Percentiles rank a stretch among this genome's conserved stretches.
Evolutionary conservation across 2,888 invertebrate species (phyloP).

Genomic region (Onthophagus sagittarius): DNA sequence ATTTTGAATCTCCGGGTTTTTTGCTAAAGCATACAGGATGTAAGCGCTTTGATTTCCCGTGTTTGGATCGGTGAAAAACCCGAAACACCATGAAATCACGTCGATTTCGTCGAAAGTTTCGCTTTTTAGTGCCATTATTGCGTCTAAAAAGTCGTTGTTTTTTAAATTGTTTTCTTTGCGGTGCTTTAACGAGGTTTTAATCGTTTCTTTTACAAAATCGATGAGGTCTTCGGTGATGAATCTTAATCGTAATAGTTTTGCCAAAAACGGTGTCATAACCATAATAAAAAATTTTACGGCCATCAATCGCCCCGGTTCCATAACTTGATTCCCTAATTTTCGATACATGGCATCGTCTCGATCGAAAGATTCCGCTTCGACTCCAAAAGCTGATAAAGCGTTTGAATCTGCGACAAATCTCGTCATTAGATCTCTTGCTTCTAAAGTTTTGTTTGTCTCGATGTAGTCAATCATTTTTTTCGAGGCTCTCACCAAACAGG

Average conservation of each 20-base stretch:
- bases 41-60: conserved; percentile 46
- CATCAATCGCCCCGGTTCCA: conserved; percentile 33
- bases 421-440: conserved; percentile 11
- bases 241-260: conserved; percentile 28
- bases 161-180: conserved; percentile 43
- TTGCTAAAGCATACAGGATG: conserved; percentile 45
- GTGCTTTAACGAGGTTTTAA: conserved; percentile 41
- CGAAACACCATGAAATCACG: conserved; percentile 43
- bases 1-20: conserved; percentile 44
- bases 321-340: conserved; percentile 36
- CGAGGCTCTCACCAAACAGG: conserved; percentile 48
- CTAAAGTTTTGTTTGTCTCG: conserved; percentile 24
- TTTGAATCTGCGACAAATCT: conserved; percentile 5
- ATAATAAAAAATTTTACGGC: conserved; percentile 29
- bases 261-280: conserved; percentile 22
- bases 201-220: conserved; percentile 40
- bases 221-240: conserved; percentile 32
- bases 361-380: conserved; percentile 44
- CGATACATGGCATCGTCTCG: conserved; percentile 34
- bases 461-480: conserved; percentile 47
- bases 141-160: conserved; percentile 48
- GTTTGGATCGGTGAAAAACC: conserved; percentile 51
- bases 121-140: conserved; percentile 37
- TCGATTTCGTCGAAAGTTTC: conserved; percentile 33
- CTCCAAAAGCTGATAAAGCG: conserved; percentile 40